A percentile compares a stretch with the other conserved stretches of the same genome.
Conservation (phyloP, 2,888 invertebrate genomes). For the Xestia c-nigrum region DNA sequence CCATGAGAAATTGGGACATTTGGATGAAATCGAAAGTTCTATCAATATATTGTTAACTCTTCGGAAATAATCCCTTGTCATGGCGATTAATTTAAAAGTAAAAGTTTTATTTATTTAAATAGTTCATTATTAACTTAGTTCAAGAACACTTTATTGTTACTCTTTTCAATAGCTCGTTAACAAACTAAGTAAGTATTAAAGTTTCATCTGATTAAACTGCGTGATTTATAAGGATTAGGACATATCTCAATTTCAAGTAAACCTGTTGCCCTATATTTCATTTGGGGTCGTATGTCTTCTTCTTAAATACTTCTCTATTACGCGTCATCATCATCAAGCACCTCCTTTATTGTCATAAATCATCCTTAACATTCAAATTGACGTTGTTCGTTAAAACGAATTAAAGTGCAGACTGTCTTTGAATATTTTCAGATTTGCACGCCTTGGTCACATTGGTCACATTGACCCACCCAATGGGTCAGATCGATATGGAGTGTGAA, state of each 20-base stretch:
- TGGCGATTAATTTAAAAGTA: slow-evolving; percentile 7
- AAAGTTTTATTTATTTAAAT: slow-evolving; percentile 8
- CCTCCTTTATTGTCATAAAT: too few species aligned
- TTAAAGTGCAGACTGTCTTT: neutral
- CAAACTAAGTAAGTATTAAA: neutral
- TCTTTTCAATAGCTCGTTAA: neutral
- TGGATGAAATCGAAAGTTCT: slow-evolving; percentile 73
- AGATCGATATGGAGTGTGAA: neutral
- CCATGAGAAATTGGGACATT: slow-evolving; percentile 72
- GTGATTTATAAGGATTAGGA: neutral
- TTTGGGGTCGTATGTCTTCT: too few species aligned
- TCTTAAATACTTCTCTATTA: too few species aligned
- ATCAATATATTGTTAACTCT: slow-evolving; percentile 29
- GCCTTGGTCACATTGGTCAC: neutral
- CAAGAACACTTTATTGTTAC: neutral
- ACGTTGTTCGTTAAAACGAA: neutral
- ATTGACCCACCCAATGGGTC: neutral
- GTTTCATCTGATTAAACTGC: neutral
- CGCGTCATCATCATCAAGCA: too few species aligned
- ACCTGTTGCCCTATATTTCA: too few species aligned
- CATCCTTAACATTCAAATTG: too few species aligned
- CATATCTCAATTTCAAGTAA: neutral
- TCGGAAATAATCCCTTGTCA: slow-evolving; percentile 11
- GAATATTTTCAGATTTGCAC: neutral
- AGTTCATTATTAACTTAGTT: neutral